These are phyloP conservation scores for Sphenopsis melanotis DNA, from an alignment of 2,797 vertebrate genomes.

Conservation along the genomic window DNA sequence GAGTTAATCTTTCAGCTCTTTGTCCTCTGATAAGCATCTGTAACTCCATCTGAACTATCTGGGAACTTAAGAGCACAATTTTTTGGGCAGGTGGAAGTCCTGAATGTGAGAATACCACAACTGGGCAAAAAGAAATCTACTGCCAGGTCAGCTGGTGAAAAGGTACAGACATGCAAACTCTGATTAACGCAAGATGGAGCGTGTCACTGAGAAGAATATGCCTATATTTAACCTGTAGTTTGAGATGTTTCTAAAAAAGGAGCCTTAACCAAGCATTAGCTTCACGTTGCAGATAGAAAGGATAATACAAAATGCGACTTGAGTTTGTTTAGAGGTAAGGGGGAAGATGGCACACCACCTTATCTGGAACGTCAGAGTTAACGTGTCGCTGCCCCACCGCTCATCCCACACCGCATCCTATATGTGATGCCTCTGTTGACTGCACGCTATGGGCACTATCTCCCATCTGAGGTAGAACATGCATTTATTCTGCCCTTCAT, in stretches of 20 bases:
- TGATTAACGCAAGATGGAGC: background rate
- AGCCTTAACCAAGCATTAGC: background rate
- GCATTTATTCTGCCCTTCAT: slow-evolving; percentile 54
- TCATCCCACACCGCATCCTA: background rate
- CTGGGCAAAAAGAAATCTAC: background rate
- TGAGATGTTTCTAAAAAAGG: background rate
- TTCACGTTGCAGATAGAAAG: background rate
- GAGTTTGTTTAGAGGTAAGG: background rate
- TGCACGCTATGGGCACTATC: slow-evolving; percentile 63
- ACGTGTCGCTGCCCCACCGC: background rate
- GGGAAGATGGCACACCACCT: background rate
- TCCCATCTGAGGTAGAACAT: slow-evolving; percentile 70
- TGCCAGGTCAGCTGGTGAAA: background rate
- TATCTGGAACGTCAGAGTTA: background rate
- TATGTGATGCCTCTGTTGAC: background rate
- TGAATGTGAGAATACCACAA: background rate
- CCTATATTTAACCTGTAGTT: background rate
- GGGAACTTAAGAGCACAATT: background rate
- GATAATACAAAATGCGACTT: background rate
- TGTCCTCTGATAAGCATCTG: background rate
- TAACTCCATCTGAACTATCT: background rate
- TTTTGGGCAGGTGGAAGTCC: background rate
- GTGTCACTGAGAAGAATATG: background rate
- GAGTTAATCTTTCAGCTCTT: background rate
- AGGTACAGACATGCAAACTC: background rate